Evolutionary conservation across 1,140 invertebrate genomes (phyloP).

Genomic region (Penaeus japonicus): DNA sequence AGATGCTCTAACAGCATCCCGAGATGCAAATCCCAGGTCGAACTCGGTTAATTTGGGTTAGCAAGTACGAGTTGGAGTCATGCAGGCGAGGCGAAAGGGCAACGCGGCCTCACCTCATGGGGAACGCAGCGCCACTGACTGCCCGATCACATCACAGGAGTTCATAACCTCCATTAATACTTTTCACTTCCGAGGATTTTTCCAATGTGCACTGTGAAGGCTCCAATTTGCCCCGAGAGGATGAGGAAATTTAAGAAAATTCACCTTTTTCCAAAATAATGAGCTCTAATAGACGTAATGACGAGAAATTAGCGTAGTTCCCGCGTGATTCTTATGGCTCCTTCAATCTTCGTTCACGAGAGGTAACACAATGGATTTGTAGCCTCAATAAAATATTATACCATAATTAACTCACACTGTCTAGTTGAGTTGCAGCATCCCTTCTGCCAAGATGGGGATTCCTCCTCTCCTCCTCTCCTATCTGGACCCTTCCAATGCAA

Average conservation of each 20-base stretch:
- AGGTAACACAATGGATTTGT: neutral
- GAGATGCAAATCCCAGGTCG: too few relatives aligned
- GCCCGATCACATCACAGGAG: neutral
- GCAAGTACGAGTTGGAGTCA: neutral
- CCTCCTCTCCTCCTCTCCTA: neutral
- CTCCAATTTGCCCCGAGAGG: too few relatives aligned
- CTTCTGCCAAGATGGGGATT: neutral
- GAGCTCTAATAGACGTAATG: too few relatives aligned
- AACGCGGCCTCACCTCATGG: neutral
- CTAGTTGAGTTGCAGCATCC: neutral
- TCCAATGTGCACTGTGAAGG: neutral
- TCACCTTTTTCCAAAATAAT: neutral
- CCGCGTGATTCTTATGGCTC: constrained; percentile 26
- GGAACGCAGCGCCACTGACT: neutral
- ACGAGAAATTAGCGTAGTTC: neutral
- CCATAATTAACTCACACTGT: neutral
- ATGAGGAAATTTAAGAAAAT: neutral
- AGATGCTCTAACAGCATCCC: too few relatives aligned
- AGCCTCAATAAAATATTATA: neutral
- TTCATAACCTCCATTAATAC: neutral
- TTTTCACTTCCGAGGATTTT: neutral
- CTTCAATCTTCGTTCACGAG: neutral
- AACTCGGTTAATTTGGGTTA: neutral
- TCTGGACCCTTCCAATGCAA: neutral
- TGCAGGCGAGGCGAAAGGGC: neutral